Conservation (phyloP, 1,140 invertebrate species). For the Drosophila pectinifera region DNA sequence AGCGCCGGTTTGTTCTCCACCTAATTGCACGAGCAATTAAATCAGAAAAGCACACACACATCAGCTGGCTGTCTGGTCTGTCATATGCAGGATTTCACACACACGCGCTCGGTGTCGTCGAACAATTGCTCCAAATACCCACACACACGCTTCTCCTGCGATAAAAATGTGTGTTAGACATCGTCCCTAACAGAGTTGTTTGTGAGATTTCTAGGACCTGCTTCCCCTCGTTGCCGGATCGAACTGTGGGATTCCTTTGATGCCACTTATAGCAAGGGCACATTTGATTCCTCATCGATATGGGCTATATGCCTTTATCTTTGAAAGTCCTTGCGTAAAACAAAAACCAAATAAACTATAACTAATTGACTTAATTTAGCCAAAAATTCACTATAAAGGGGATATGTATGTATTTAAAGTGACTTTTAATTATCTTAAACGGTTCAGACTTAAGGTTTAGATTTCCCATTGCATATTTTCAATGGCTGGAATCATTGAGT, state of each 20-base stretch:
- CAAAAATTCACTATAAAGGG: background rate
- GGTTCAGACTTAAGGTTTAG: background rate
- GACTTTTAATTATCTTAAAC: background rate
- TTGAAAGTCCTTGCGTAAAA: too few species aligned
- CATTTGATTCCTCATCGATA: background rate
- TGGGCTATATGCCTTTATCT: background rate
- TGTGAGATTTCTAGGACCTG: conserved; percentile 30
- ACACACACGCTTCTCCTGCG: background rate
- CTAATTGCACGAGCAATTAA: conserved; percentile 47
- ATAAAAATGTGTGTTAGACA: conserved; percentile 49
- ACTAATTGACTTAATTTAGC: background rate
- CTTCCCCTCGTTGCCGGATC: background rate
- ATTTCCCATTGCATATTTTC: conserved; percentile 4
- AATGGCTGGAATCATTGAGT: background rate
- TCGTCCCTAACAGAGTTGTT: conserved; percentile 20
- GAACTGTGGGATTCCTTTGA: conserved; percentile 15
- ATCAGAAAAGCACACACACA: conserved; percentile 30
- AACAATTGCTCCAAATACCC: conserved; percentile 27
- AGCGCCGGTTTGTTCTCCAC: conserved; percentile 13
- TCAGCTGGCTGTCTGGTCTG: conserved; percentile 24
- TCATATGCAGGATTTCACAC: conserved; percentile 42
- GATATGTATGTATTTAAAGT: background rate
- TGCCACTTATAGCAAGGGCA: background rate
- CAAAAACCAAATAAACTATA: too few species aligned
- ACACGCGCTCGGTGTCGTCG: background rate